These are phyloP conservation scores for Operophtera brumata DNA, from an alignment of 2,888 invertebrate genomes.

Conservation along the genomic window DNA sequence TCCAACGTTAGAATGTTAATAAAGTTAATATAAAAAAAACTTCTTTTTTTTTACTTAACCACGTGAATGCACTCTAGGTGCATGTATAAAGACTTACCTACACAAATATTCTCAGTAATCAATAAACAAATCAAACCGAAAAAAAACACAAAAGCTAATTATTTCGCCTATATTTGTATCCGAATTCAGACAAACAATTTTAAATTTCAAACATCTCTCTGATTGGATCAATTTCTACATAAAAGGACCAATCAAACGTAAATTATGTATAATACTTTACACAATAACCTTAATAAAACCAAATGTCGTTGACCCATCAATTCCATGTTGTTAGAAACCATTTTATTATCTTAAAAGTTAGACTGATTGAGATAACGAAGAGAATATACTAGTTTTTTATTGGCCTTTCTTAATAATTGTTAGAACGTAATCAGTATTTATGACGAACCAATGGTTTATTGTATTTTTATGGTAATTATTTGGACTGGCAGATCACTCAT, in stretches of 20 bases:
- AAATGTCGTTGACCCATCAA: constrained; percentile 34
- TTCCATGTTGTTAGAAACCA: constrained; percentile 33
- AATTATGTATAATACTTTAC: constrained; percentile 32
- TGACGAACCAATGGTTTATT: constrained; percentile 38
- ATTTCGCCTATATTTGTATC: too few relatives aligned
- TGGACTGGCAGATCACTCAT: not conserved
- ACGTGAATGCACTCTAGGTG: too few relatives aligned
- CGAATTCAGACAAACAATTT: constrained; percentile 9
- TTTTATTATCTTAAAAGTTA: constrained; percentile 39
- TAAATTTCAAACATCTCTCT: constrained; percentile 19
- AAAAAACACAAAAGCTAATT: too few relatives aligned
- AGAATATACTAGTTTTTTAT: constrained; percentile 44
- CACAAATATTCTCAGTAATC: too few relatives aligned
- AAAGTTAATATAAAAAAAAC: too few relatives aligned
- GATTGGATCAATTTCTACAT: constrained; percentile 30
- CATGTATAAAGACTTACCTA: too few relatives aligned
- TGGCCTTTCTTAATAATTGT: constrained; percentile 45
- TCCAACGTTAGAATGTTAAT: too few relatives aligned
- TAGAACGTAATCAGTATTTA: constrained; percentile 41
- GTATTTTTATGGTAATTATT: constrained; percentile 29
- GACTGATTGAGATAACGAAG: constrained; percentile 39
- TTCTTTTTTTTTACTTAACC: too few relatives aligned
- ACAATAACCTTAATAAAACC: constrained; percentile 33
- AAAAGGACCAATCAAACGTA: constrained; percentile 34
- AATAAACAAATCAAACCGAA: too few relatives aligned